phyloP scores from a whole-genome alignment of 1,140 invertebrate species.

The Plectrocnemia conspersa region DNA sequence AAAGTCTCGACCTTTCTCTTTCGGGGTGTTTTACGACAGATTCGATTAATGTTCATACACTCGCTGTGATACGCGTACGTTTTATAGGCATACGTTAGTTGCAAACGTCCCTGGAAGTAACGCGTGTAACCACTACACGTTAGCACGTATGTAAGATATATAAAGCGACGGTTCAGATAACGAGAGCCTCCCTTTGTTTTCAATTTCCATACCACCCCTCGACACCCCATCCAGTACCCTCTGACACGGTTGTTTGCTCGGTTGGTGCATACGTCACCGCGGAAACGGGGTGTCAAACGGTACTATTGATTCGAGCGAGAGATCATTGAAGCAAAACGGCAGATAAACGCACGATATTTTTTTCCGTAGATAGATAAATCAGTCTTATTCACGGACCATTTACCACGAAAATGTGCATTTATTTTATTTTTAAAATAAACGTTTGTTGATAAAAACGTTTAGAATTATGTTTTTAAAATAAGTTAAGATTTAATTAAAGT shows the following conservation, averaged over 20 bases:
- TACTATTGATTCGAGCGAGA: neutral
- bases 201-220: constrained; percentile 24
- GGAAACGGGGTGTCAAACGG: constrained; percentile 9
- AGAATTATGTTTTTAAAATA: neutral
- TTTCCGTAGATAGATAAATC: too few relatives aligned
- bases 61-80: neutral
- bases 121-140: neutral
- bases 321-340: constrained; percentile 12
- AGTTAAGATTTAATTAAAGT: neutral
- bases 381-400: neutral
- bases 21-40: neutral
- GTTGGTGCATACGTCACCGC: constrained; percentile 19
- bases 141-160: constrained; percentile 11
- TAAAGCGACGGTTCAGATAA: constrained; percentile 21
- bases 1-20: neutral
- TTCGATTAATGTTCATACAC: neutral
- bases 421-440: neutral
- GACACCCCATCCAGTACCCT: neutral
- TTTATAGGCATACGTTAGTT: neutral
- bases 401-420: neutral
- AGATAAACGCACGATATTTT: too few relatives aligned
- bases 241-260: neutral
- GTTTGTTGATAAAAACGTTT: neutral
- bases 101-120: constrained; percentile 4
- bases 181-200: constrained; percentile 21